Evolutionary conservation across 2,113 vertebrate genomes (phyloP).

Genomic region (Halichoeres trimaculatus): DNA sequence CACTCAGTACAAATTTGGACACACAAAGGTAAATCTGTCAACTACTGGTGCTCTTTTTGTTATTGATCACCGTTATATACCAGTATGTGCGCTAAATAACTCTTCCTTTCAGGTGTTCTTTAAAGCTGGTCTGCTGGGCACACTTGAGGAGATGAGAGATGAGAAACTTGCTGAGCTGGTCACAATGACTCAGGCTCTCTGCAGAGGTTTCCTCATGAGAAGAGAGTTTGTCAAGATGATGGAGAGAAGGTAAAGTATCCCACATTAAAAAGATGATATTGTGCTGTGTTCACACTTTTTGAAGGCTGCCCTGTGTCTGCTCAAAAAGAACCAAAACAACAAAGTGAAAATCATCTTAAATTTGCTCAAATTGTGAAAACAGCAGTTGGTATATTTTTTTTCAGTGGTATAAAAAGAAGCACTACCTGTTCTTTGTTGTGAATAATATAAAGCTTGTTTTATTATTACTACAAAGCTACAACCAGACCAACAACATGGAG

Average conservation of each 20-base stretch:
- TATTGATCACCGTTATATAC: neutral
- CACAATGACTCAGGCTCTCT: slow-evolving; percentile 83
- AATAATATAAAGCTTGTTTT: too few relatives aligned
- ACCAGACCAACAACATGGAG: too few relatives aligned
- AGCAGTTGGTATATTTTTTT: too few relatives aligned
- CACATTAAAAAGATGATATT: neutral
- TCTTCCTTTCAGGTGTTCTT: slow-evolving; percentile 88
- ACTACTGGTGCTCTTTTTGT: neutral
- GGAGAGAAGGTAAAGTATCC: slow-evolving; percentile 64
- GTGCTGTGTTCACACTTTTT: too few relatives aligned
- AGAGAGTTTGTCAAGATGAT: slow-evolving; percentile 84
- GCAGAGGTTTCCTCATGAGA: slow-evolving; percentile 81
- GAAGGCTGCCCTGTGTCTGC: too few relatives aligned
- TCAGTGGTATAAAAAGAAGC: too few relatives aligned
- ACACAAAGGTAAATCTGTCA: slow-evolving; percentile 86
- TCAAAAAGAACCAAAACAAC: too few relatives aligned
- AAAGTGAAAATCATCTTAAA: too few relatives aligned
- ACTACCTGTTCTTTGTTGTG: too few relatives aligned
- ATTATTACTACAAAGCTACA: too few relatives aligned
- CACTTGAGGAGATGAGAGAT: slow-evolving; percentile 96
- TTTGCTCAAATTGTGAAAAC: too few relatives aligned
- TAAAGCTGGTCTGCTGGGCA: slow-evolving; percentile 92
- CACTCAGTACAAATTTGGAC: slow-evolving; percentile 91
- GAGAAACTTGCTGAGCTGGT: slow-evolving; percentile 88
- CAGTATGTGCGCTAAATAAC: neutral